These are phyloP conservation scores for Heteropelma amictum DNA, from an alignment of 2,888 invertebrate genomes.

Conservation along the genomic window DNA sequence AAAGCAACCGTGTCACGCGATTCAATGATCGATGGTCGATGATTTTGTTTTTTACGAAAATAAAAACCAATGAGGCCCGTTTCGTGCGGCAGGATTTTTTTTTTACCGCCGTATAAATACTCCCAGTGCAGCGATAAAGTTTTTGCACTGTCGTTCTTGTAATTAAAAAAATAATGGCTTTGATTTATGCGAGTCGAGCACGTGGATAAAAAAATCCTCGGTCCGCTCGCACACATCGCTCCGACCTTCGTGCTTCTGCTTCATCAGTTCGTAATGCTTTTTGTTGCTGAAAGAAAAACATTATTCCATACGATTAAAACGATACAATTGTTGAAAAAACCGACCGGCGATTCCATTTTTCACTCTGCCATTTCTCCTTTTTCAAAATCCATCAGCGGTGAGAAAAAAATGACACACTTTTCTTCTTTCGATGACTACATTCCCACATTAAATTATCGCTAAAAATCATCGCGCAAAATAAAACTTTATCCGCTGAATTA, in stretches of 20 bases:
- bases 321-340: constrained; percentile 12
- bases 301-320: too few relatives aligned
- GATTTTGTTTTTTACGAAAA: constrained; percentile 22
- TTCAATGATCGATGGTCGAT: constrained; percentile 7
- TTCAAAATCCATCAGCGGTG: too few relatives aligned
- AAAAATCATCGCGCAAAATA: too few relatives aligned
- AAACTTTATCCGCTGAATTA: background rate
- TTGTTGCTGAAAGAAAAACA: too few relatives aligned
- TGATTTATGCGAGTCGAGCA: constrained; percentile 71
- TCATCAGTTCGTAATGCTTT: too few relatives aligned
- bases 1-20: constrained; percentile 39
- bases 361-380: too few relatives aligned
- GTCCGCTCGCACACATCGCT: constrained; percentile 56
- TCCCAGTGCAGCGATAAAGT: constrained; percentile 66
- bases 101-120: constrained; percentile 61
- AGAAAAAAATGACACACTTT: too few relatives aligned
- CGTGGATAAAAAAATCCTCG: constrained; percentile 68
- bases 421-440: too few relatives aligned
- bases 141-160: constrained; percentile 70
- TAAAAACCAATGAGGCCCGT: constrained; percentile 10
- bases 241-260: constrained; percentile 17
- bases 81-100: constrained; percentile 6
- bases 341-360: background rate
- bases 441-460: too few relatives aligned
- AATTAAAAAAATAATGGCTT: constrained; percentile 73